phyloP scores from a whole-genome alignment of 2,113 vertebrate genomes.

The Oryctolagus cuniculus region DNA sequence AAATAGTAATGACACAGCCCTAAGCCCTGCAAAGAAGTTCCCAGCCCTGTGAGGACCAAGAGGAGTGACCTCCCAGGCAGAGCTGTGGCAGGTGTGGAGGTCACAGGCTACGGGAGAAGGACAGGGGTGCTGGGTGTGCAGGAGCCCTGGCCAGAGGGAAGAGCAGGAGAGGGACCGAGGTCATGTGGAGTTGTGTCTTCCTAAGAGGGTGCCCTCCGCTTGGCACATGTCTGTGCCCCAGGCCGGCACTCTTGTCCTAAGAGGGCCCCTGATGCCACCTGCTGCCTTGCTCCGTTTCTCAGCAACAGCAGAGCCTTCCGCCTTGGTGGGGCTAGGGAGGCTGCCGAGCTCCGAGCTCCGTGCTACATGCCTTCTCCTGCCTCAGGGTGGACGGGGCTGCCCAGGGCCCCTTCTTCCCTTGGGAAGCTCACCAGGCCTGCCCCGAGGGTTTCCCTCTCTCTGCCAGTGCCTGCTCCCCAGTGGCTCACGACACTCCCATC shows the following conservation, averaged over 20 bases:
- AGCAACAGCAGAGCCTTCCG: too few species aligned
- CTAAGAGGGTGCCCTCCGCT: neutral
- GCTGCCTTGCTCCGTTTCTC: neutral
- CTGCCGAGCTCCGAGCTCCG: too few species aligned
- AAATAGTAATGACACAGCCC: neutral
- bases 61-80: neutral
- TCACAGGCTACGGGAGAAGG: rapidly evolving
- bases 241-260: rapidly evolving
- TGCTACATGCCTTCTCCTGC: neutral
- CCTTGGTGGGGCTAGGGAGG: too few species aligned
- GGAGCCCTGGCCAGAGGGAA: too few species aligned
- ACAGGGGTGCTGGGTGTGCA: neutral
- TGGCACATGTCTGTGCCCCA: neutral
- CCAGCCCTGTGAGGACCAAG: neutral
- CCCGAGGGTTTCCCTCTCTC: neutral
- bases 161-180: neutral
- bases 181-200: neutral
- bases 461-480: neutral
- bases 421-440: neutral
- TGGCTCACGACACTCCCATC: neutral
- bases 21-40: neutral
- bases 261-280: neutral
- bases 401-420: neutral
- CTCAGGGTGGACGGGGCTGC: neutral
- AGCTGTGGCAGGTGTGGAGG: too few species aligned